A percentile compares a stretch with the other conserved stretches of the same genome.
Evolutionary conservation across 2,113 vertebrate species (phyloP).

Genomic region (Oryctolagus cuniculus): DNA sequence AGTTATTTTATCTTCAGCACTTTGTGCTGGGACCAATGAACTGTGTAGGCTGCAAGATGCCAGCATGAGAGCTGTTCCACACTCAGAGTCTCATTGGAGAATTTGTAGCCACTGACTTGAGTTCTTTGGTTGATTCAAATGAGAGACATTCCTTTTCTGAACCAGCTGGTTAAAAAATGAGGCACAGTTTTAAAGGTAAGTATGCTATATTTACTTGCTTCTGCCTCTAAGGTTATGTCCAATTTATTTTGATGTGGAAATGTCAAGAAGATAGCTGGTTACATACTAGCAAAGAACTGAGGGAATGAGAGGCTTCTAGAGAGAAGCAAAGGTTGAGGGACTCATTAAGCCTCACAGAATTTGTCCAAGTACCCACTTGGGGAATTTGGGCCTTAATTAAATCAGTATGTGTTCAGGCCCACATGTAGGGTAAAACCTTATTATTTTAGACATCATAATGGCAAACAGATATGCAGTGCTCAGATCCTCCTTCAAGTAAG

Average conservation of each 20-base stretch:
- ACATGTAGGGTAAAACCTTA: not conserved
- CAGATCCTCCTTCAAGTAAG: not conserved
- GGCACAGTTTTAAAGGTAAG: slow-evolving; percentile 3
- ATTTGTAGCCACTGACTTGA: not conserved
- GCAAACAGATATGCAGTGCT: not conserved
- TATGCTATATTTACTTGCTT: not conserved
- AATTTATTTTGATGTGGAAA: slow-evolving; percentile 4
- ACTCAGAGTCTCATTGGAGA: not conserved
- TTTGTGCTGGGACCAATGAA: not conserved
- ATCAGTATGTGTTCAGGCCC: not conserved
- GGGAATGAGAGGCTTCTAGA: not conserved
- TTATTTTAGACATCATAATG: not conserved
- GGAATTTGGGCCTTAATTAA: not conserved
- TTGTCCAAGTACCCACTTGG: not conserved
- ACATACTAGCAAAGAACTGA: not conserved
- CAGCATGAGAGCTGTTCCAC: not conserved
- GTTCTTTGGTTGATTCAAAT: not conserved
- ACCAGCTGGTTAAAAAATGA: not conserved
- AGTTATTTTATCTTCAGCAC: slow-evolving; percentile 26
- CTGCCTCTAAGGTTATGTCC: not conserved
- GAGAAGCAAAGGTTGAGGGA: not conserved
- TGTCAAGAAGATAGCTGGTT: not conserved
- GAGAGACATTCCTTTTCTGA: not conserved
- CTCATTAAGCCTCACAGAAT: not conserved
- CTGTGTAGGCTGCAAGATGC: not conserved